phyloP scores from a whole-genome alignment of 2,888 invertebrate genomes.

The Drosophila cognata region DNA sequence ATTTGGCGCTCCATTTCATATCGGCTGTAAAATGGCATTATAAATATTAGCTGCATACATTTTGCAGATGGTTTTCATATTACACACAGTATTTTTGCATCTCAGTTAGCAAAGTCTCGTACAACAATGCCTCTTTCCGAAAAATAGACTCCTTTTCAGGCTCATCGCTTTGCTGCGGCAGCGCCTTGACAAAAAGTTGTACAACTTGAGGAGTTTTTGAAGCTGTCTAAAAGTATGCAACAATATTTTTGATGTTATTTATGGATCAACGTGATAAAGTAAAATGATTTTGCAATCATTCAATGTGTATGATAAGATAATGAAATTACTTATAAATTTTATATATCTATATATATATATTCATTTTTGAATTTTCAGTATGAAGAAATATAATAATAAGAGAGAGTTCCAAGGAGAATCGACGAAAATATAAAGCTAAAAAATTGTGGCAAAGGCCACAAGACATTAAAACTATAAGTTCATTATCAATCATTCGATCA shows the following conservation, averaged over 20 bases:
- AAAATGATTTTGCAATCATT: not conserved
- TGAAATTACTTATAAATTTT: not conserved
- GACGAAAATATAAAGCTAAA: not conserved
- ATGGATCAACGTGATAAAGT: not conserved
- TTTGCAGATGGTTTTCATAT: fast-evolving
- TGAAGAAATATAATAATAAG: not conserved
- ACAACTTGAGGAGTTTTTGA: not conserved
- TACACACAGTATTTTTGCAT: slow-evolving; percentile 69
- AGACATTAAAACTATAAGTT: not conserved
- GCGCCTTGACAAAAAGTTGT: slow-evolving; percentile 72
- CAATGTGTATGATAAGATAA: not conserved
- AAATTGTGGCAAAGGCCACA: not conserved
- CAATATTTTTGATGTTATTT: not conserved
- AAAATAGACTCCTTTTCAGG: slow-evolving; percentile 67
- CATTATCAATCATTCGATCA: slow-evolving; percentile 13
- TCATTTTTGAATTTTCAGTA: fast-evolving
- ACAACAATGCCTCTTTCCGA: slow-evolving; percentile 74
- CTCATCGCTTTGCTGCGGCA: slow-evolving; percentile 69
- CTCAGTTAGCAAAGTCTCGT: slow-evolving; percentile 60
- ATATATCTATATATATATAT: not conserved
- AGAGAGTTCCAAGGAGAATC: not conserved
- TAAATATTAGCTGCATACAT: not conserved
- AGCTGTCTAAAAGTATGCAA: slow-evolving; percentile 65
- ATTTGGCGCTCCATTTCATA: slow-evolving; percentile 77
- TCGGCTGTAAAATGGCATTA: slow-evolving; percentile 34